These are phyloP conservation scores for Apamea monoglypha DNA, from an alignment of 2,888 invertebrate species.

Conservation along the genomic window DNA sequence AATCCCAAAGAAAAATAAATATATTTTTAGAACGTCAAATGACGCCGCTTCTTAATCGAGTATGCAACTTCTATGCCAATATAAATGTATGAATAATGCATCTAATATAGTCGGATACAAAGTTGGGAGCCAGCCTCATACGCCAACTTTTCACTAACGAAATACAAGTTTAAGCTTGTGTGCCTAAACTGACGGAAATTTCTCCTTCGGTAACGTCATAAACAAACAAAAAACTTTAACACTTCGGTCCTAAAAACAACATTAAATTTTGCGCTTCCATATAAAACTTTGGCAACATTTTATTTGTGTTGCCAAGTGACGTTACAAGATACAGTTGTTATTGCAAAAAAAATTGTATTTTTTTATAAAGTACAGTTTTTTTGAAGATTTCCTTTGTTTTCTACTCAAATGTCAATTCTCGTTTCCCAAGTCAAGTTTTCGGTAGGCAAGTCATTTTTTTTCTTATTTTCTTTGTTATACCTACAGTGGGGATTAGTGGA, in stretches of 20 bases:
- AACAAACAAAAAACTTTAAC: conserved; percentile 74
- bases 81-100: conserved; percentile 55
- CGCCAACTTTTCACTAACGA: conserved; percentile 56
- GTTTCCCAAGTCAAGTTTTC: conserved; percentile 3
- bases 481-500: neutral
- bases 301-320: conserved; percentile 65
- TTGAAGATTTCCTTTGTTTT: conserved; percentile 4
- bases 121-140: conserved; percentile 32
- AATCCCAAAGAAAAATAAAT: neutral
- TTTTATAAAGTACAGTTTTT: neutral
- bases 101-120: conserved; percentile 40
- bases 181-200: conserved; percentile 67
- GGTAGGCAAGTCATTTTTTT: neutral
- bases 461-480: neutral
- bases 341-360: conserved; percentile 4
- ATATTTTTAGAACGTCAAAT: neutral
- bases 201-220: conserved; percentile 68
- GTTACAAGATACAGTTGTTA: conserved; percentile 42
- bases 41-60: neutral
- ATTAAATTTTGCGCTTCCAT: conserved; percentile 67
- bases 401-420: neutral
- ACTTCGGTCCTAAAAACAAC: conserved; percentile 73
- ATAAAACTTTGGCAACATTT: conserved; percentile 66
- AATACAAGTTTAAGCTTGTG: conserved; percentile 66
- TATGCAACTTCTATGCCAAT: conserved; percentile 27